Base-by-base conservation (phyloP, 2,888 invertebrate genomes). In the Caenorhabditis drosophilae region DNA sequence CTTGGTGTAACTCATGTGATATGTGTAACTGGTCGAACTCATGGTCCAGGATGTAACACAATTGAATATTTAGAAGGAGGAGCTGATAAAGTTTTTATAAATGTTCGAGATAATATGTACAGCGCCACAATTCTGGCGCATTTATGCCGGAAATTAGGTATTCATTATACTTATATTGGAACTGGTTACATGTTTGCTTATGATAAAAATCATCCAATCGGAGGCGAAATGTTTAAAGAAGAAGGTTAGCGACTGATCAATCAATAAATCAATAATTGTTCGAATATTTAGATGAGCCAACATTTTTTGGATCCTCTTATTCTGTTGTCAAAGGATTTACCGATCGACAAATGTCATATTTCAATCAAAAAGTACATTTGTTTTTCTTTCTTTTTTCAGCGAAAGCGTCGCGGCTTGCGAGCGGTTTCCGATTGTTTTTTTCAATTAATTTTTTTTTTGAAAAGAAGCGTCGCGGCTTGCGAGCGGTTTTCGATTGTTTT, bases 181-280 rank as follows among this genome's bases (percentile, higher is more conserved):
- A 82, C 82, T 22, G 82, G 79, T n/a, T 82, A 82, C 64, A 70
- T 82, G 50, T 82, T 80, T 60, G 76, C 80, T 35, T 82, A 81
- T 57, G 80, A 82, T 61, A 63, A 78, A 26, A 62, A 75, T n/a
- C 81, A 82, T 59, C 73, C 76, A 27, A 74, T 82, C 36, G 82
- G 80, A 18, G 78, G 78, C 47, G 76, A 69, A 4, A 48, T 69
- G 38, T n/a, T n/a, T n/a, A n/a, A n/a, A n/a, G n/a, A n/a, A n/a
- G n/a, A n/a, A n/a, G n/a, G n/a, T n/a, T n/a, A n/a, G n/a, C n/a
- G n/a, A n/a, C n/a, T n/a, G n/a, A n/a, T n/a, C n/a, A n/a, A n/a
- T n/a, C n/a, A n/a, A n/a, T n/a, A n/a, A n/a, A n/a, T n/a, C n/a
- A n/a, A n/a, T n/a, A n/a, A n/a, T n/a, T n/a, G n/a, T 82, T 82